A percentile compares a stretch with the other conserved stretches of the same genome.
Evolutionary conservation across 1,140 invertebrate genomes (phyloP).

Genomic region (Mylabris phalerata): DNA sequence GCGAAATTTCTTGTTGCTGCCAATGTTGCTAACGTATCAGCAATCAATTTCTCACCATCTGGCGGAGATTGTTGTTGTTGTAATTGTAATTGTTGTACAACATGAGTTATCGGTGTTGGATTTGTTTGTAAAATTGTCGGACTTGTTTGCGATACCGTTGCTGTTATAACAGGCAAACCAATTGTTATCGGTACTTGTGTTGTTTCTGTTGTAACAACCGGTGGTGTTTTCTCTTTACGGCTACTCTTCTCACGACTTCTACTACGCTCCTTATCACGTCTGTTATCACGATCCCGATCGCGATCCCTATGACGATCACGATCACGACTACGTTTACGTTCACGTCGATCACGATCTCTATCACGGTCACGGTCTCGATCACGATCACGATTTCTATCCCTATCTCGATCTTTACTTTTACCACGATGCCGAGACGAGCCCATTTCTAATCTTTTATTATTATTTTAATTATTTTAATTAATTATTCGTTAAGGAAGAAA

Average conservation of each 20-base stretch:
- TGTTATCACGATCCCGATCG: constrained; percentile 42
- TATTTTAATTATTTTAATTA: too few species aligned
- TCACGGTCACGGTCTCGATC: constrained; percentile 36
- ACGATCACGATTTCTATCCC: constrained; percentile 42
- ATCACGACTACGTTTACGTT: constrained; percentile 45
- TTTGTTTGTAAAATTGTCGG: constrained; percentile 24
- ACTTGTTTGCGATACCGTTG: constrained; percentile 12
- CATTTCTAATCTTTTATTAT: constrained; percentile 11
- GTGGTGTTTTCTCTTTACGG: constrained; percentile 45
- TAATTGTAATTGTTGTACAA: too few species aligned
- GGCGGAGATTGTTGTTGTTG: constrained; percentile 13
- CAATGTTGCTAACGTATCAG: constrained; percentile 42
- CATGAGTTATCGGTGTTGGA: constrained; percentile 8
- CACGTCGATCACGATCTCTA: constrained; percentile 43
- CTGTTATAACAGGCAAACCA: too few species aligned
- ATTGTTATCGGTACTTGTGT: too few species aligned
- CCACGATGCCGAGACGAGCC: constrained; percentile 45
- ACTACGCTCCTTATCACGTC: constrained; percentile 39
- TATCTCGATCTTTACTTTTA: constrained; percentile 40
- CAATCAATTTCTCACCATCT: constrained; percentile 39
- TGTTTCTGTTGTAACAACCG: background rate
- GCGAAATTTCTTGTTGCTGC: constrained; percentile 47
- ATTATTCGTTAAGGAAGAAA: too few species aligned
- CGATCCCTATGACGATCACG: constrained; percentile 46
- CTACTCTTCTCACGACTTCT: constrained; percentile 47